Evolutionary conservation across 2,113 vertebrate genomes (phyloP).

Genomic region (Alexandromys fortis): DNA sequence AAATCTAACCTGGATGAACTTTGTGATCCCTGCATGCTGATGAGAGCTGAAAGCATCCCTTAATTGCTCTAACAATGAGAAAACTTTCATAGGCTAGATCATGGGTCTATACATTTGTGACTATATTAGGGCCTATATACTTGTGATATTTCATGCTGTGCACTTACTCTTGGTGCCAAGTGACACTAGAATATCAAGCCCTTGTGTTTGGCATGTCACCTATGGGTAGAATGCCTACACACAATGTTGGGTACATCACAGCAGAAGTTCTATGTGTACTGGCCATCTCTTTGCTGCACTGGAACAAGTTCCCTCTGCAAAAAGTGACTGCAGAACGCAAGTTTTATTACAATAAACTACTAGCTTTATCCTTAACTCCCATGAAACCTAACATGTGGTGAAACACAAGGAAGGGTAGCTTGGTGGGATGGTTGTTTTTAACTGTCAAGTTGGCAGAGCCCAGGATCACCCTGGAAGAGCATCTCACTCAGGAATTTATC

Average conservation of each 20-base stretch:
- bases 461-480: background rate
- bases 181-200: background rate
- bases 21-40: background rate
- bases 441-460: background rate
- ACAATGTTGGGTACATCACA: background rate
- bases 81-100: background rate
- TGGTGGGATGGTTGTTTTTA: background rate
- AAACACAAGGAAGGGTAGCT: background rate
- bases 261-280: fast-evolving
- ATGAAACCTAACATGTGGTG: background rate
- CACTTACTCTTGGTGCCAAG: background rate
- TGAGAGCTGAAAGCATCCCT: background rate
- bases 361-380: background rate
- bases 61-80: background rate
- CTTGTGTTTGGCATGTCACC: background rate
- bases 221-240: background rate
- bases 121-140: too few species aligned
- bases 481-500: background rate
- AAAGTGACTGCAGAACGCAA: background rate
- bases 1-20: background rate
- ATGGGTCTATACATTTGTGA: background rate
- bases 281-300: background rate
- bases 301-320: background rate
- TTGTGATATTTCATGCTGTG: background rate
- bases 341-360: background rate